Percentiles rank a stretch among this genome's conserved stretches.
Evolutionary conservation across 2,113 vertebrate genomes (phyloP).

Genomic region (Chaetops frenatus): DNA sequence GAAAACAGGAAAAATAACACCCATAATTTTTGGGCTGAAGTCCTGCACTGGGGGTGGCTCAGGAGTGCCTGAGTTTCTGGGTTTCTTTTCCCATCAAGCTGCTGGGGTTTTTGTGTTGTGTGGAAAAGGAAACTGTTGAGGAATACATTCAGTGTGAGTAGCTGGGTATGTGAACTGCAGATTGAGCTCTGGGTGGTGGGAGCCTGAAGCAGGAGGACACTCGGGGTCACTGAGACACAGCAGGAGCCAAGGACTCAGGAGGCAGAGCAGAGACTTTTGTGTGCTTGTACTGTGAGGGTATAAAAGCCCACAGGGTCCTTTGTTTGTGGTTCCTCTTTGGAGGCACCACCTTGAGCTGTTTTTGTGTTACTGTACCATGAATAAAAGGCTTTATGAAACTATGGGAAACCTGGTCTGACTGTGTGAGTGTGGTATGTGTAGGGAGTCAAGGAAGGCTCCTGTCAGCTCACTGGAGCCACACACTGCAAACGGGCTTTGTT

Average conservation of each 20-base stretch:
- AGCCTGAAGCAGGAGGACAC: not conserved
- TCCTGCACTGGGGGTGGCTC: not conserved
- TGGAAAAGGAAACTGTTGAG: not conserved
- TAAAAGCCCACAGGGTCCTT: not conserved
- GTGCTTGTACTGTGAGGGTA: not conserved
- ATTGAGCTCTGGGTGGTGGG: not conserved
- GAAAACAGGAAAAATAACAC: not conserved
- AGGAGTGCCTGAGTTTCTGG: not conserved
- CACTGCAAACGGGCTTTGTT: not conserved
- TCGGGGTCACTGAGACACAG: rapidly evolving
- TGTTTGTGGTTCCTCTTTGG: not conserved
- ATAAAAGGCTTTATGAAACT: not conserved
- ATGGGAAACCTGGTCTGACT: not conserved
- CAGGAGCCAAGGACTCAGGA: not conserved
- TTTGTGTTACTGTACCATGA: not conserved
- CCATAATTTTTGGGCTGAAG: not conserved
- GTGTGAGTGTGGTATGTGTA: not conserved
- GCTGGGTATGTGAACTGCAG: not conserved
- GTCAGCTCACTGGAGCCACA: not conserved
- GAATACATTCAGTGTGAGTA: not conserved
- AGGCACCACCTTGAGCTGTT: not conserved
- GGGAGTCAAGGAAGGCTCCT: not conserved
- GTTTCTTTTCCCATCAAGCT: not conserved
- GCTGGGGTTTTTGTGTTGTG: not conserved
- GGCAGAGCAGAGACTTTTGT: not conserved